A percentile compares a stretch with the other conserved stretches of the same genome.
Evolutionary conservation across 2,888 invertebrate species (phyloP).

Genomic region (Hirudinaria manillensis): DNA sequence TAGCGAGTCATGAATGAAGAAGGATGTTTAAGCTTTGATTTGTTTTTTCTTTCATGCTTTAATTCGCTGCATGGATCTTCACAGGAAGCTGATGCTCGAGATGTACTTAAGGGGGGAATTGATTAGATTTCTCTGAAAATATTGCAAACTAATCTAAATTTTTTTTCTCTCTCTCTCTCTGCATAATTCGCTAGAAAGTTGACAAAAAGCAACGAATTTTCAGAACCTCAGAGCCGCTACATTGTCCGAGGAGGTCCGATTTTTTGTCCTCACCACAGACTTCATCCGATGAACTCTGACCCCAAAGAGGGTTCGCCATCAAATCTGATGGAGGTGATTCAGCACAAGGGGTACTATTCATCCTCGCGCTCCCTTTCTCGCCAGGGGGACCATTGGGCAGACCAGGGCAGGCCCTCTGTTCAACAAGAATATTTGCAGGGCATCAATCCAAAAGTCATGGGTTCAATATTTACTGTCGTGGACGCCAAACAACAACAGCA

Average conservation of each 20-base stretch:
- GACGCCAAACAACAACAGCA: neutral
- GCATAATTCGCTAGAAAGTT: neutral
- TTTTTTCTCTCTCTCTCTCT: too few relatives aligned
- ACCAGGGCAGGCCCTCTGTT: neutral
- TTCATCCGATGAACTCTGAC: constrained; percentile 2
- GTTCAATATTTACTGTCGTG: constrained; percentile 2
- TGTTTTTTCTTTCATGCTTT: too few relatives aligned
- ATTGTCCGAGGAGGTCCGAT: neutral
- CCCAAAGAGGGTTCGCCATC: neutral
- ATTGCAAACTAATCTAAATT: too few relatives aligned
- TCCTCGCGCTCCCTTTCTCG: neutral
- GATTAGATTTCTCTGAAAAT: too few relatives aligned
- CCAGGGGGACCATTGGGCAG: neutral
- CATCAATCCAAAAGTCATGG: neutral
- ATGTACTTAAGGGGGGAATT: too few relatives aligned
- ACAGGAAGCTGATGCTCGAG: too few relatives aligned
- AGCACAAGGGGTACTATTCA: constrained; percentile 1
- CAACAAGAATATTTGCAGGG: neutral
- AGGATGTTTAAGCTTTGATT: too few relatives aligned
- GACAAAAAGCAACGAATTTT: neutral
- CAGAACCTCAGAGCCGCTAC: neutral
- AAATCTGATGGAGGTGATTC: neutral
- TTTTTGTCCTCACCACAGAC: neutral
- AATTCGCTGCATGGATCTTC: too few relatives aligned
- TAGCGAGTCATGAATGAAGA: too few relatives aligned